A percentile compares a stretch with the other conserved stretches of the same genome.
Conservation (phyloP, 2,797 vertebrate species). For the Acanthurus leucopareius region DNA sequence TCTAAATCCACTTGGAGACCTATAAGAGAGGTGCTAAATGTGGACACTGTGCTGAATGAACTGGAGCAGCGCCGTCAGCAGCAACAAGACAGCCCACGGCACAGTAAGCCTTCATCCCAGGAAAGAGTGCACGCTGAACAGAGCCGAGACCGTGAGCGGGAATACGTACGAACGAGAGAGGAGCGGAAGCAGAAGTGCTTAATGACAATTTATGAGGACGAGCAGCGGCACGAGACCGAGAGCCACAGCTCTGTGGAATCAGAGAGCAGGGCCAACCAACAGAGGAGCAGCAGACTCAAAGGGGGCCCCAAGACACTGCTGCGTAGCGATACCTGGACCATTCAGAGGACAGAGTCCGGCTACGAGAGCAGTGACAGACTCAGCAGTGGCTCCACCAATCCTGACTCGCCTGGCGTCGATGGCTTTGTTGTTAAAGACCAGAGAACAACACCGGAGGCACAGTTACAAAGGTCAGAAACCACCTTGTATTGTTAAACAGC, state of each 20-base stretch:
- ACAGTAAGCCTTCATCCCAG: conserved; percentile 73
- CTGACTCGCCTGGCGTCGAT: conserved; percentile 91
- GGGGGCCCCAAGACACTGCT: conserved; percentile 85
- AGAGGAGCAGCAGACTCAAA: conserved; percentile 78
- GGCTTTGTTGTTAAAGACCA: conserved; percentile 81
- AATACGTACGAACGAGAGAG: conserved; percentile 79
- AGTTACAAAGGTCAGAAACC: conserved; percentile 87
- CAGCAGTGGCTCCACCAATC: conserved; percentile 93
- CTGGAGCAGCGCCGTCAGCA: conserved; percentile 87
- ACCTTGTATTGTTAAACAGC: background rate
- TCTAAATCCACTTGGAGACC: conserved; percentile 92
- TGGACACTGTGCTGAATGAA: conserved; percentile 95
- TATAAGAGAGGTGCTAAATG: conserved; percentile 93
- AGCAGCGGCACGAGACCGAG: conserved; percentile 90
- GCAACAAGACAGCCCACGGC: conserved; percentile 87
- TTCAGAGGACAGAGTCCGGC: conserved; percentile 95
- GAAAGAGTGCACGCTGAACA: conserved; percentile 71
- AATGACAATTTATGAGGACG: conserved; percentile 98
- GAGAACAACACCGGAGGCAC: conserved; percentile 79
- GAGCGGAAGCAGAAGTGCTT: conserved; percentile 90
- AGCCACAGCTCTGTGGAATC: conserved; percentile 92
- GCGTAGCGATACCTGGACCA: conserved; percentile 90
- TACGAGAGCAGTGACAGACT: conserved; percentile 96
- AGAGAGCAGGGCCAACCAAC: conserved; percentile 82
- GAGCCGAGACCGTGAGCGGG: conserved; percentile 64